Base-by-base conservation (phyloP, 2,888 invertebrate species). In the Eilema sororculum region DNA sequence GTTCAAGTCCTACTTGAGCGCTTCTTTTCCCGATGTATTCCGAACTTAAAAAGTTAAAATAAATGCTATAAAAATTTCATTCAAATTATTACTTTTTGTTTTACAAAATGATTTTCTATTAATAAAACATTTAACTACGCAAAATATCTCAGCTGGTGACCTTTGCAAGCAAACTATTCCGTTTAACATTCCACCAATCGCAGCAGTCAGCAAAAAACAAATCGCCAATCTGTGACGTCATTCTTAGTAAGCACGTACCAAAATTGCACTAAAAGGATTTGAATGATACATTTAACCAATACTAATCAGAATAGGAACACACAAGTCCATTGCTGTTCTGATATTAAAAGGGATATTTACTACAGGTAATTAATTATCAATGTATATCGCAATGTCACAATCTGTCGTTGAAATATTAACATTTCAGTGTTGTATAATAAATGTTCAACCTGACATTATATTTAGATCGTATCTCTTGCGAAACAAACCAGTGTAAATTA, bases 401-500 rank as follows among this genome's bases (percentile, higher is more conserved):
- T 30, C 5, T 33, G 12, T 61, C 22, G n/a, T 61, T 33, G 5
- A 22, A 22, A 22, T 33, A 61, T 13, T 33, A 33, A 16, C 30
- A 61, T 8, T 60, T 30, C 2, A 24, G 46, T 28, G 10, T 8
- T 5, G 10, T 9, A 6, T n/a, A 46, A 25, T 33, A 3, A 24
- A 30, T 65, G 65, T 57, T 22, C 24, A 57, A 57, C 10, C 22
- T 33, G 10, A 56, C 46, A 56, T 30, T 22, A 56, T 12, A 16
- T 33, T 65, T 24, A 3, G 65, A 65, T 65, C 56, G 8, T 57
- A 63, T 63, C 68, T 41, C 28, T 58, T 67, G 24, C 28, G 12
- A 57, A 63, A 25, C 61, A 4, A 57, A 52, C 22, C 57, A 58
- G 63, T 68, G 63, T 62, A 57, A 62, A 63, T 66, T 57, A 33